Base-by-base conservation (phyloP, 2,113 vertebrate genomes). In the Callionymus lyra region DNA sequence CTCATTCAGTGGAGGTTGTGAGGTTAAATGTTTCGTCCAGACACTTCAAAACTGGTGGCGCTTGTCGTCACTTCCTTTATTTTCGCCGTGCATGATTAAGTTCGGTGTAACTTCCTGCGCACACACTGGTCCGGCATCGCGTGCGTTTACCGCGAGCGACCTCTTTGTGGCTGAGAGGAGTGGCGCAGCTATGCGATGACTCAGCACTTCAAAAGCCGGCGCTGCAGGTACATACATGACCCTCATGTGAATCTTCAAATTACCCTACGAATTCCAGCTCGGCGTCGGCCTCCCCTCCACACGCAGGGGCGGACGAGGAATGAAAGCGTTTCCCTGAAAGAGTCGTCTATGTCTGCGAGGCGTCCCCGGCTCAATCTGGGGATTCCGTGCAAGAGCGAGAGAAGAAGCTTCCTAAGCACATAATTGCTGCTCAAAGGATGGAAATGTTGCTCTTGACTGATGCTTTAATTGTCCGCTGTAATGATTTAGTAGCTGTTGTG, bases 391-490 rank as follows among this genome's bases (percentile, higher is more conserved):
- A 59, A 53, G 31, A 52, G 47, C 13, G 13, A 21, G 47, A 12
- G 31, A 54, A 67, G 40, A 41, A 57, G n/a, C n/a, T n/a, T 38
- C 31, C 31, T 64, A 52, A 72, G 46, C 32, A 55, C 48, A 56
- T 78, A 82, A 80, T 76, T 56, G 60, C 41, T 41, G 47, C 31
- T 57, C 34, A 41, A 47, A 53, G 34, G 49, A 53, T 32, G 13
- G 14, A 41, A 56, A 57, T 63, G 53, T 67, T 51, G 17, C 65
- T 50, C 27, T 37, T 53, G 39, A 49, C 50, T 69, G 46, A 64
- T 52, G 46, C 39, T 63, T 63, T 65, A 68, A 73, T 62, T 67
- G 61, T 34, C 60, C 56, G 74, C 72, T 76, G 61, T 74, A 72
- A 77, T 65, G 59, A 60, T 51, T 70, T 65, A 61, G 21, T 2